Evolutionary conservation across 2,797 vertebrate genomes (phyloP), one percentile per base, ranked within the genome.

Genomic region (Babyrousa celebensis): DNA sequence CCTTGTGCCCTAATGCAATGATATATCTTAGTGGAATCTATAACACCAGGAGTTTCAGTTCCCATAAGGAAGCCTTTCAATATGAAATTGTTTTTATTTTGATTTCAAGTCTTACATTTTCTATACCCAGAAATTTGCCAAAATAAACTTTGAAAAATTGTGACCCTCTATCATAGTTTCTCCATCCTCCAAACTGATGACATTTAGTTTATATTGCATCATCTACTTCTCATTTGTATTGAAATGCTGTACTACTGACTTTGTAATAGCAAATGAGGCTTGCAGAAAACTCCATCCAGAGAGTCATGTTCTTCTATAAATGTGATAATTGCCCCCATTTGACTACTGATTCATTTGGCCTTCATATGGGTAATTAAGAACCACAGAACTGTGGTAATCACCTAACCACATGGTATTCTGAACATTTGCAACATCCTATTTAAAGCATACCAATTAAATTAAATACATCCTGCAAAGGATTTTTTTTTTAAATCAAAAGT

Each of bases 341-440:
- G 89, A 97, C 43, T 60, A 36, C 68, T 97, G 96, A 12, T 60
- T 97, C 62, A 86, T 86, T 93, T 93, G 65, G 85, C 21, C 72
- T 62, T 97, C 71, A 58, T 92, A 96, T 82, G 82, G 58, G 80
- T 97, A 95, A 94, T 80, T 96, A 96, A 97, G 60, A 97, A 96
- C 3, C 62, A 95, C 32, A 94, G 36, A 68, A 80, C 94, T 96
- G 70, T 71, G 85, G 18, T 62, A 97, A 94, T 94, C 93, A 75
- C 94, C 83, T 95, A 77, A 95, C 17, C 14, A 62, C 18, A 94
- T 80, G 89, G 77, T 86, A 89, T 91, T 94, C 91, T 92, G 88
- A 97, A 96, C 65, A 82, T 95, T 96, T 94, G 2, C 7, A 97
- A 25, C 9, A 0, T 92, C 90, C 62, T 95, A 29, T 80, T 92